Percentiles rank a stretch among this genome's conserved stretches.
Evolutionary conservation across 1,140 invertebrate genomes (phyloP).

Genomic region (Campoletis sonorensis): DNA sequence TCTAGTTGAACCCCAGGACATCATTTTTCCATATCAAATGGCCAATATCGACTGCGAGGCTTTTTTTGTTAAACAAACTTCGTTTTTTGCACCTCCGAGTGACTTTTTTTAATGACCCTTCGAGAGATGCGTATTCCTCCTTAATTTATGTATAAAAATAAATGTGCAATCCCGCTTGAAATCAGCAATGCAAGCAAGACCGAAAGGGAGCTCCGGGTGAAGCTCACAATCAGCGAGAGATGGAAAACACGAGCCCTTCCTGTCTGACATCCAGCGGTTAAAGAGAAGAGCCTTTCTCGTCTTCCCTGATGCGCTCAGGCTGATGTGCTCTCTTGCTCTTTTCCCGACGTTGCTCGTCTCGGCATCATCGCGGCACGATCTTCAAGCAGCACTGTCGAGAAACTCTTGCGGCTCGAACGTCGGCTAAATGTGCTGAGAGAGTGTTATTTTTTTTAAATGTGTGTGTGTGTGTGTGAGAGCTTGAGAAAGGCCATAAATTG

Average conservation of each 20-base stretch:
- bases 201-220: not conserved
- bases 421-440: constrained; percentile 15
- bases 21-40: too few relatives aligned
- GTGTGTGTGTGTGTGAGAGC: constrained; percentile 23
- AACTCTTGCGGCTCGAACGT: constrained; percentile 19
- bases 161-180: not conserved
- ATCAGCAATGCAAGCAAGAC: not conserved
- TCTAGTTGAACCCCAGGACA: too few relatives aligned
- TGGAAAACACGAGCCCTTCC: constrained; percentile 18
- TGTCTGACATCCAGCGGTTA: constrained; percentile 55
- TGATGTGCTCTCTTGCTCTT: constrained; percentile 31
- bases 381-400: constrained; percentile 40
- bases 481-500: constrained; percentile 46
- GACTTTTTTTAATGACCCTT: too few relatives aligned
- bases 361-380: constrained; percentile 64
- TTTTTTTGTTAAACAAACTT: too few relatives aligned
- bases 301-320: constrained; percentile 20
- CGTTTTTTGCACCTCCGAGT: too few relatives aligned
- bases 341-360: constrained; percentile 16
- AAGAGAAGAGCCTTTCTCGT: constrained; percentile 39
- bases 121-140: too few relatives aligned
- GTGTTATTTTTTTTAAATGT: not conserved
- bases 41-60: too few relatives aligned
- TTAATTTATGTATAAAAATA: not conserved
- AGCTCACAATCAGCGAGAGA: not conserved